Evolutionary conservation across 2,888 invertebrate genomes (phyloP).

Genomic region (Eurois occulta): DNA sequence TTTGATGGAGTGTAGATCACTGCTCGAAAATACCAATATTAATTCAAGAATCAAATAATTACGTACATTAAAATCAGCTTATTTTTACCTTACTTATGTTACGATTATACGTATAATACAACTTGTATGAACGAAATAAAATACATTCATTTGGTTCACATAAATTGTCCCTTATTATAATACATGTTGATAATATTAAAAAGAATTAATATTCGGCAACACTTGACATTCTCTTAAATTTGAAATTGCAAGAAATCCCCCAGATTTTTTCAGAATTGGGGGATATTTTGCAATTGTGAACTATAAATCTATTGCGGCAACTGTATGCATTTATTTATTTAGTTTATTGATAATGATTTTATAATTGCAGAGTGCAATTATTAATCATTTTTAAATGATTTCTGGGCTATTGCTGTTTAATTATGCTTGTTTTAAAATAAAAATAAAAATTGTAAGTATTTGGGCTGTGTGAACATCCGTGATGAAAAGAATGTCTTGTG

Average conservation of each 20-base stretch:
- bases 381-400: constrained; percentile 81
- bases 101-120: constrained; percentile 85
- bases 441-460: constrained; percentile 81
- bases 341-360: constrained; percentile 73
- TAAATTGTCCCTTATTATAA: constrained; percentile 84
- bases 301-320: constrained; percentile 88
- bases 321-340: constrained; percentile 75
- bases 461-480: constrained; percentile 85
- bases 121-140: constrained; percentile 75
- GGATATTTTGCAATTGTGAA: constrained; percentile 75
- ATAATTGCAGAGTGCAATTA: constrained; percentile 72
- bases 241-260: constrained; percentile 74
- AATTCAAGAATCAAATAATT: constrained; percentile 89
- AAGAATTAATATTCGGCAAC: constrained; percentile 90
- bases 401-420: constrained; percentile 88
- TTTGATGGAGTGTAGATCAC: constrained; percentile 49
- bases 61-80: constrained; percentile 90
- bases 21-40: constrained; percentile 80
- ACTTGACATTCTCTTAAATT: constrained; percentile 87
- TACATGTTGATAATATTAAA: constrained; percentile 89
- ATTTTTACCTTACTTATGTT: constrained; percentile 88
- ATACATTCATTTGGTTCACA: constrained; percentile 71
- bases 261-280: constrained; percentile 58
- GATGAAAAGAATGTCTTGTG: constrained; percentile 87
- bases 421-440: constrained; percentile 74